These are phyloP conservation scores for Sesia apiformis DNA, from an alignment of 2,888 invertebrate genomes.

Conservation along the genomic window DNA sequence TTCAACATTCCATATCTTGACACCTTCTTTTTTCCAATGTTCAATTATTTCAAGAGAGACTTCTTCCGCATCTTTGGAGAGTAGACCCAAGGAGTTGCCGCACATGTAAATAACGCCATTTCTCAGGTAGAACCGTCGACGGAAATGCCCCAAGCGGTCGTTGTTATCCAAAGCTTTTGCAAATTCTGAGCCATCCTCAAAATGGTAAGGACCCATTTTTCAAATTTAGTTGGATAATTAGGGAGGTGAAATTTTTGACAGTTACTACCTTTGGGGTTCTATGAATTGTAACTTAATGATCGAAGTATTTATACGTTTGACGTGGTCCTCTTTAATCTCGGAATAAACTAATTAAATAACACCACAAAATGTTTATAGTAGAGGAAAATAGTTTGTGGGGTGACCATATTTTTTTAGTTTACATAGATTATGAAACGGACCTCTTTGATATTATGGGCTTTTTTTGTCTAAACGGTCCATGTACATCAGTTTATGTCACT, in stretches of 20 bases:
- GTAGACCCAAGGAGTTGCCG: conserved; percentile 54
- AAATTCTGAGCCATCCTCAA: conserved; percentile 32
- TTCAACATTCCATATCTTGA: conserved; percentile 44
- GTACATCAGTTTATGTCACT: no score
- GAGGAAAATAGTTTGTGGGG: not conserved
- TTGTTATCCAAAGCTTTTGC: conserved; percentile 42
- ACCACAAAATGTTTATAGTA: not conserved
- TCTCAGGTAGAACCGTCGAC: conserved; percentile 41
- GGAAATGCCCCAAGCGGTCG: conserved; percentile 40
- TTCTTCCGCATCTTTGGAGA: conserved; percentile 47
- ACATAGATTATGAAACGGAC: no score
- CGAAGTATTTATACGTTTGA: not conserved
- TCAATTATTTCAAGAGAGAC: conserved; percentile 25
- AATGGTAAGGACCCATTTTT: conserved; percentile 11
- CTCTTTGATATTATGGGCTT: no score
- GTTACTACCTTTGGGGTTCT: not conserved
- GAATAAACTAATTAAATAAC: not conserved
- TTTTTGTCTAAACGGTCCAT: no score
- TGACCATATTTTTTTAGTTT: not conserved
- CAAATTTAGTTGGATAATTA: no score
- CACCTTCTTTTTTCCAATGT: conserved; percentile 46
- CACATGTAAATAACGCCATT: conserved; percentile 47
- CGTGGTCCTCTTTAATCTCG: not conserved
- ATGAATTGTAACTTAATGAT: not conserved
- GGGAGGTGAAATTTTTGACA: no score